phyloP scores from a whole-genome alignment of 92 coral and sea anemone genomes.

The Parazoanthus swiftii region DNA sequence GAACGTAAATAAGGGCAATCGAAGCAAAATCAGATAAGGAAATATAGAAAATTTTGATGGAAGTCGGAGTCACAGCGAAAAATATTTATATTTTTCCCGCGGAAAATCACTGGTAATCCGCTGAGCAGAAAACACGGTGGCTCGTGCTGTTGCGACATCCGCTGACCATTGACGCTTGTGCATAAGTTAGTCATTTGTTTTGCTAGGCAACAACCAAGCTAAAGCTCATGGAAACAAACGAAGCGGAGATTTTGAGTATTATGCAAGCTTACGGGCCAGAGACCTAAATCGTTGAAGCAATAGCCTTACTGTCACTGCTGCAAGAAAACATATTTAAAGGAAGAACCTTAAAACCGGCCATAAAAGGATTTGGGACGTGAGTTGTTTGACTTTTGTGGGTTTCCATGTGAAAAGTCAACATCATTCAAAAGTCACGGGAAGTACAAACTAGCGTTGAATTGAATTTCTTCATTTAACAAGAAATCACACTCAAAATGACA shows the following conservation, averaged over 20 bases:
- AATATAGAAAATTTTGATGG: not conserved
- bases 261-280: not conserved
- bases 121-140: not conserved
- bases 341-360: not conserved
- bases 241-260: not conserved
- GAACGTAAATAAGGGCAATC: not conserved
- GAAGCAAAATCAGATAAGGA: too few relatives aligned
- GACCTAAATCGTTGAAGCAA: not conserved
- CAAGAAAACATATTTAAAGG: not conserved
- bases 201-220: not conserved
- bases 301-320: not conserved
- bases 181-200: too few relatives aligned
- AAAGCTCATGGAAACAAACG: conserved; percentile 25
- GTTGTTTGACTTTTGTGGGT: conserved; percentile 19
- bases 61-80: too few relatives aligned
- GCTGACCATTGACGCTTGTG: conserved; percentile 2
- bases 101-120: conserved; percentile 15
- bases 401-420: not conserved
- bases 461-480: not conserved
- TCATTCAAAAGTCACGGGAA: conserved; percentile 2
- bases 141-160: conserved; percentile 30
- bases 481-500: not conserved
- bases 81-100: conserved; percentile 28
- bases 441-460: not conserved
- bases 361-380: not conserved